Evolutionary conservation across 1,140 invertebrate species (phyloP).

Genomic region (Drosophila nikananu): DNA sequence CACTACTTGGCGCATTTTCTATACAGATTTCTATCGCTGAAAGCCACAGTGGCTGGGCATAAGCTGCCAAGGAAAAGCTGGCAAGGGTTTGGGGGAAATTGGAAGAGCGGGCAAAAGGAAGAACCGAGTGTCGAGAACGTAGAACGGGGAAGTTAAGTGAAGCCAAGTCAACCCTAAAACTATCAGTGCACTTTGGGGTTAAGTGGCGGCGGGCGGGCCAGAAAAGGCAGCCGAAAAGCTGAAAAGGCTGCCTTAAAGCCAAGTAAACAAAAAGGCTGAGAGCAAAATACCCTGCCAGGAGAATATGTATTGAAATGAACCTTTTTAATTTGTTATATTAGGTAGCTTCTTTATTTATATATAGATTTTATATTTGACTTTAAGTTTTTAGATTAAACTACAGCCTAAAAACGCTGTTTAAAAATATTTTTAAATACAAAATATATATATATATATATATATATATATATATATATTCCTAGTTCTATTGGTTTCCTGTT

Average conservation of each 20-base stretch:
- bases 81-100: neutral
- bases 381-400: neutral
- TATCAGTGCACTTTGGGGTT: conserved; percentile 49
- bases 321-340: neutral
- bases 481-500: neutral
- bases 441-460: too few species aligned
- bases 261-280: conserved; percentile 1
- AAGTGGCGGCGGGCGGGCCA: conserved; percentile 28
- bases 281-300: neutral
- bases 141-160: conserved; percentile 16
- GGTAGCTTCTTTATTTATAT: neutral
- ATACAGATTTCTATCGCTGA: conserved; percentile 44
- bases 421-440: neutral
- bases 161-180: conserved; percentile 52
- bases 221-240: conserved; percentile 2
- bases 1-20: conserved; percentile 44
- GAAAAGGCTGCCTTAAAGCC: conserved; percentile 4
- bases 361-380: neutral
- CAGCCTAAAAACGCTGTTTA: too few species aligned
- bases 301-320: neutral
- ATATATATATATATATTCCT: neutral
- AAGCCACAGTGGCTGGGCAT: conserved; percentile 16
- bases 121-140: neutral
- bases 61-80: neutral
- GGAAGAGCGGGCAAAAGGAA: too few species aligned